A percentile compares a stretch with the other conserved stretches of the same genome.
Conservation (phyloP, 2,113 vertebrate genomes). For the Corythornis madagascariensis region DNA sequence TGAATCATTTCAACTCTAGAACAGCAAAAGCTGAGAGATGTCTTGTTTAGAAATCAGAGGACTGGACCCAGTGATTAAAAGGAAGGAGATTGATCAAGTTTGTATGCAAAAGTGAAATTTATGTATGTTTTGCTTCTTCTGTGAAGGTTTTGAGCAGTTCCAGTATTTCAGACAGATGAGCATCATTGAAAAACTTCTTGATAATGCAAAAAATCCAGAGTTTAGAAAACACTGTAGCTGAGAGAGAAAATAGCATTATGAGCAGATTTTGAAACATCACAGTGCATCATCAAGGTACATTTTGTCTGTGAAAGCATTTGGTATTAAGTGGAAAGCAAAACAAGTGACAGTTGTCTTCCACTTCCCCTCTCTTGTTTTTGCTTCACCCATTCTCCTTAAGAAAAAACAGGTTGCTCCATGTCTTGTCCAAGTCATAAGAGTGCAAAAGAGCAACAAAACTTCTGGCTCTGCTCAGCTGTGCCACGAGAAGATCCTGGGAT, state of each 20-base stretch:
- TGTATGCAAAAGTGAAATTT: neutral
- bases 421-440: neutral
- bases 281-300: neutral
- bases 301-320: neutral
- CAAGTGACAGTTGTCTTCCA: neutral
- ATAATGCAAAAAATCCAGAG: neutral
- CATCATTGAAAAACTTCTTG: neutral
- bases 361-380: neutral
- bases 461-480: neutral
- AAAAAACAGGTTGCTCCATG: neutral
- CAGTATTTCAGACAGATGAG: neutral
- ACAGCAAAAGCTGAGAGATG: neutral
- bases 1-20: neutral
- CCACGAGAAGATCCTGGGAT: neutral
- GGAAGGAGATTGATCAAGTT: neutral
- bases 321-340: neutral
- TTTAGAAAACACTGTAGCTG: neutral
- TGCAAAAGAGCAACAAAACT: neutral
- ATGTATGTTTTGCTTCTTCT: neutral
- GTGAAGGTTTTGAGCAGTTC: neutral
- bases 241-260: neutral
- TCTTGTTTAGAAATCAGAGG: neutral
- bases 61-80: neutral
- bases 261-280: neutral
- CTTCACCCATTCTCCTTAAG: neutral